These are phyloP conservation scores for Eulithis prunata DNA, from an alignment of 2,888 invertebrate species.

Conservation along the genomic window DNA sequence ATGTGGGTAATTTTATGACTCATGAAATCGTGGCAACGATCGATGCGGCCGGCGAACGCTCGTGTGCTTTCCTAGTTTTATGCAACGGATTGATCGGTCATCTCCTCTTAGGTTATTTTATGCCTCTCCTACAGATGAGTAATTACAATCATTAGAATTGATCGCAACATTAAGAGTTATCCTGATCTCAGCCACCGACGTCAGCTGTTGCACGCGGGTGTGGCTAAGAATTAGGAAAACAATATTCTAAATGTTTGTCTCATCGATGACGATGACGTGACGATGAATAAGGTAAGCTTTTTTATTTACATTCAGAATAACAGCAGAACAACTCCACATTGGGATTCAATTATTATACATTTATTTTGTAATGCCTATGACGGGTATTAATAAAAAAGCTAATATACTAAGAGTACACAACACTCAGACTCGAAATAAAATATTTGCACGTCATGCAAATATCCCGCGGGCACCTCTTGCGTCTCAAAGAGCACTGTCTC, in stretches of 20 bases:
- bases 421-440: too few relatives aligned
- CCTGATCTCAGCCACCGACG: background rate
- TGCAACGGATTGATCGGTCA: constrained; percentile 4
- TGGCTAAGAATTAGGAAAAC: background rate
- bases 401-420: too few relatives aligned
- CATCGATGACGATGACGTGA: too few relatives aligned
- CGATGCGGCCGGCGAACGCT: constrained; percentile 30
- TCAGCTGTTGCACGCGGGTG: background rate
- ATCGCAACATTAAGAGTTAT: background rate
- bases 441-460: too few relatives aligned
- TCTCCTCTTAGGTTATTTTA: constrained; percentile 8
- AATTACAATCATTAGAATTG: constrained; percentile 1
- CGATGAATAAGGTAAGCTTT: too few relatives aligned
- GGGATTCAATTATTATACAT: too few relatives aligned
- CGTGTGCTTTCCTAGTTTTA: constrained; percentile 7
- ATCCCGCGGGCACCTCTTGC: too few relatives aligned
- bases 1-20: constrained; percentile 47
- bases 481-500: too few relatives aligned
- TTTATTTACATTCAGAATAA: too few relatives aligned
- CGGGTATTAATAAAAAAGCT: too few relatives aligned
- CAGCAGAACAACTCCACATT: too few relatives aligned
- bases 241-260: background rate
- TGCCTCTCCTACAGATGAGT: background rate
- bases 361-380: too few relatives aligned
- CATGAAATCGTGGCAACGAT: constrained; percentile 43